A percentile compares a stretch with the other conserved stretches of the same genome.
Conservation (phyloP, 2,113 vertebrate genomes). For the Carassius auratus region DNA sequence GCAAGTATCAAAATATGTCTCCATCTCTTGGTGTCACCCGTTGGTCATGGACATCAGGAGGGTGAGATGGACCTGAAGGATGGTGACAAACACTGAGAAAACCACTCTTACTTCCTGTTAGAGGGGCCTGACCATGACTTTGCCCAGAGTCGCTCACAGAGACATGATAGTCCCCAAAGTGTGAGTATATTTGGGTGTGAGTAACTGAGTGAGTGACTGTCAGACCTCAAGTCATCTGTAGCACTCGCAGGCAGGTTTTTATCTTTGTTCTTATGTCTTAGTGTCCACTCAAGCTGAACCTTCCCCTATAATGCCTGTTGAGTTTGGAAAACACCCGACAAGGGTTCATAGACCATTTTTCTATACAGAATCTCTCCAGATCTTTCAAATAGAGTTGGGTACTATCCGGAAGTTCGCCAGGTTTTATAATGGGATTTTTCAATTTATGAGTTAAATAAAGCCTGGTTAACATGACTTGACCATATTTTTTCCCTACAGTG, state of each 20-base stretch:
- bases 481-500: too few species aligned
- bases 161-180: constrained; percentile 37
- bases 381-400: too few species aligned
- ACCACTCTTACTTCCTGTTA: constrained; percentile 44
- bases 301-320: background rate
- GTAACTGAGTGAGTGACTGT: constrained; percentile 55
- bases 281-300: constrained; percentile 51
- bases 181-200: constrained; percentile 40
- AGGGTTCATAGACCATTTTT: too few species aligned
- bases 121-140: constrained; percentile 67
- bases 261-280: constrained; percentile 60
- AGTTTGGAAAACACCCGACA: too few species aligned
- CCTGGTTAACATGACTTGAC: too few species aligned
- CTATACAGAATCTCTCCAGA: too few species aligned
- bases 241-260: constrained; percentile 62
- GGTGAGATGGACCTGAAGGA: constrained; percentile 55
- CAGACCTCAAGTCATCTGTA: constrained; percentile 63
- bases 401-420: too few species aligned
- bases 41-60: constrained; percentile 31
- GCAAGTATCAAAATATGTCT: constrained; percentile 71
- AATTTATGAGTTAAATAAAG: too few species aligned
- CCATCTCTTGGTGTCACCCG: constrained; percentile 58
- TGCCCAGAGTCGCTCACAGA: constrained; percentile 66
- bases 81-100: constrained; percentile 58
- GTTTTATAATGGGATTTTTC: too few species aligned